Conservation (phyloP, 2,797 vertebrate genomes). For the Clarias platycephalus region DNA sequence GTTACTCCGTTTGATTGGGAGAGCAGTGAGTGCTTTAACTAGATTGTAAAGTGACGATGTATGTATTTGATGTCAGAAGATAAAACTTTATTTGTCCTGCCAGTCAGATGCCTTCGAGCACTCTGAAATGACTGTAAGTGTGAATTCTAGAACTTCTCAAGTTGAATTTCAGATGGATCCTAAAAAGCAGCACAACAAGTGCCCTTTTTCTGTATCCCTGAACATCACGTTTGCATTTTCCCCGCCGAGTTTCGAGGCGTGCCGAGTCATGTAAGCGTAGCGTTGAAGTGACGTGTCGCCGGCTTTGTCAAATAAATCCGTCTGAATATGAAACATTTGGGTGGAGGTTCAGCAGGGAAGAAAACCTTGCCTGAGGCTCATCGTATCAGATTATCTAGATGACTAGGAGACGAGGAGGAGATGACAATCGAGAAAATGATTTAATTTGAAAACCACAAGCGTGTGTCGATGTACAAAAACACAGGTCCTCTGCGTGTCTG, state of each 20-base stretch:
- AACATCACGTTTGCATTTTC: slow-evolving; percentile 9
- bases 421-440: not conserved
- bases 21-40: not conserved
- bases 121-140: not conserved
- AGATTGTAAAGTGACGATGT: too few relatives aligned
- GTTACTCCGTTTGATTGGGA: not conserved
- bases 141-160: not conserved
- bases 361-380: not conserved
- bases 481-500: not conserved
- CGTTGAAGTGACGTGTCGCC: not conserved
- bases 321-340: slow-evolving; percentile 13
- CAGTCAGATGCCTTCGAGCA: not conserved
- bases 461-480: not conserved
- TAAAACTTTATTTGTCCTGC: not conserved
- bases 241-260: not conserved
- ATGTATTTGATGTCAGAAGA: not conserved
- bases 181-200: not conserved
- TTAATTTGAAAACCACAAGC: not conserved
- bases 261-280: not conserved
- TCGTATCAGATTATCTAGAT: not conserved
- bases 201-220: not conserved
- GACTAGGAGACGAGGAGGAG: not conserved
- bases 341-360: not conserved
- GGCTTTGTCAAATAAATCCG: slow-evolving; percentile 9
- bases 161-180: not conserved